A percentile compares a stretch with the other conserved stretches of the same genome.
These are phyloP conservation scores for Eutolmus rufibarbis DNA, from an alignment of 2,888 invertebrate species.

Conservation along the genomic window DNA sequence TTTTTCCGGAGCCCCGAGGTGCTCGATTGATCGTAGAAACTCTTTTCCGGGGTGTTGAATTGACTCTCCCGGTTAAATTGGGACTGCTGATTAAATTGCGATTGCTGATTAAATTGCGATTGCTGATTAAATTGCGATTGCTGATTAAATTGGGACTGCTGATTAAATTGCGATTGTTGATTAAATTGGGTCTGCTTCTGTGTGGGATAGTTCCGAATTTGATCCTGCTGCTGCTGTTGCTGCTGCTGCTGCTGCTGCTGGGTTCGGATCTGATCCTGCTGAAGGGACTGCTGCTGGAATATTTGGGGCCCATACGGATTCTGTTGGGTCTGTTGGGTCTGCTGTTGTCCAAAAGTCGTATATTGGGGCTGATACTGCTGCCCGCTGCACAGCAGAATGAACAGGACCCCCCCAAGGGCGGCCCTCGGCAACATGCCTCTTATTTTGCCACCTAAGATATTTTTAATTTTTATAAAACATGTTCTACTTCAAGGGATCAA, in stretches of 20 bases:
- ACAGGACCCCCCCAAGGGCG: neutral
- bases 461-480: no score
- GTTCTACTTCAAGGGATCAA: no score
- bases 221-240: slow-evolving; percentile 20
- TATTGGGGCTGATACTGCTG: slow-evolving; percentile 19
- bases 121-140: neutral
- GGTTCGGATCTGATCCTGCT: neutral
- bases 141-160: neutral
- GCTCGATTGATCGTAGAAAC: neutral
- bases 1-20: neutral
- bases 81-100: neutral
- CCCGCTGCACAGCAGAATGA: neutral
- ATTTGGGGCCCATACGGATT: no score
- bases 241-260: slow-evolving; percentile 1
- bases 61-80: neutral
- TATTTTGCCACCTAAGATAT: neutral
- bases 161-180: neutral
- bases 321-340: neutral
- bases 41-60: neutral
- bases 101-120: neutral
- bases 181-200: neutral
- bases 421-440: neutral
- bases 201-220: neutral
- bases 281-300: neutral
- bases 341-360: neutral